phyloP scores from a whole-genome alignment of 2,797 vertebrate genomes.

The Protosalanx chinensis region DNA sequence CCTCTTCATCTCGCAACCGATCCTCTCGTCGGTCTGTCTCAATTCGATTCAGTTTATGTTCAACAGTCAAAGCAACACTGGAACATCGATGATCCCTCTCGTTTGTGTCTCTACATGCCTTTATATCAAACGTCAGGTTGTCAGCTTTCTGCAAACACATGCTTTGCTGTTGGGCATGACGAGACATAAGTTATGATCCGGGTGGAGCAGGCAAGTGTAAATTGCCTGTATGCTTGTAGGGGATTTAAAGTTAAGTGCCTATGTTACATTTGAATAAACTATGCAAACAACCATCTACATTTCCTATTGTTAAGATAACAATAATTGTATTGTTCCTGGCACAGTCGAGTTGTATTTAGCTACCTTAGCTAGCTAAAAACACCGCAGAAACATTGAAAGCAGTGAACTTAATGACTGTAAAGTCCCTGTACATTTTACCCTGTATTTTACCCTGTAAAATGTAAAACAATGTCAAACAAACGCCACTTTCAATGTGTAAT shows the following conservation, averaged over 20 bases:
- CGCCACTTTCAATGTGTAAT: too few species aligned
- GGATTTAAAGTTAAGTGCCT: too few species aligned
- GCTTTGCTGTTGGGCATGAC: neutral
- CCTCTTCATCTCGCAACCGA: too few species aligned
- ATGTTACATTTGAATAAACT: neutral
- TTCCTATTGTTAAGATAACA: too few species aligned
- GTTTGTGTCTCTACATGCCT: slow-evolving; percentile 21
- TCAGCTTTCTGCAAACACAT: slow-evolving; percentile 32
- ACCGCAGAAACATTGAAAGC: too few species aligned
- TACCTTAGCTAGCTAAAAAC: neutral
- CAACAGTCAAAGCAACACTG: neutral
- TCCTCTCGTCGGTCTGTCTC: neutral
- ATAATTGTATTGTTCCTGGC: neutral
- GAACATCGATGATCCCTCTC: neutral
- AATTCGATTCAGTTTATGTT: neutral
- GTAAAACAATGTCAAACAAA: too few species aligned
- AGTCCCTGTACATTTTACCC: slow-evolving; percentile 2
- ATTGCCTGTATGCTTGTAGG: neutral
- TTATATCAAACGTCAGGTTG: slow-evolving; percentile 7
- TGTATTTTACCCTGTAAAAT: too few species aligned
- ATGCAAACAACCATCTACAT: neutral
- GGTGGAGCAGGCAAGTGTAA: neutral
- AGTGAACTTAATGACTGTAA: neutral
- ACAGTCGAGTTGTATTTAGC: slow-evolving; percentile 6
- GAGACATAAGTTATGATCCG: neutral